Conservation (phyloP, 2,888 invertebrate genomes). For the Dryococelus australis region DNA sequence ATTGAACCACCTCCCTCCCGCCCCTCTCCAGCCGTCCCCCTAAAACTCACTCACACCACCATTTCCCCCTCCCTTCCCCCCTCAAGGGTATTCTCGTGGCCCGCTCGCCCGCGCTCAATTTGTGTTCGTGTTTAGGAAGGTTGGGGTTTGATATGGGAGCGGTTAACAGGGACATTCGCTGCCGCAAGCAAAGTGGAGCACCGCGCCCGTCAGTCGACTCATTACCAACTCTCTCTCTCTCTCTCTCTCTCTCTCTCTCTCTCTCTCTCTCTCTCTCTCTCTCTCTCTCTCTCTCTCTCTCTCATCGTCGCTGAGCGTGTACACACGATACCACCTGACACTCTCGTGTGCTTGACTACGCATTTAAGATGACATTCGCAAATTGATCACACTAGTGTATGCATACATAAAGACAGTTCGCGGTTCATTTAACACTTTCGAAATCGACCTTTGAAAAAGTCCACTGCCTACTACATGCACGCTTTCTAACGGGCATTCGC, state of each 20-base stretch:
- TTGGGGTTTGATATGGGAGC: slow-evolving; percentile 39
- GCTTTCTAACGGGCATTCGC: no score
- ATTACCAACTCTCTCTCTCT: neutral
- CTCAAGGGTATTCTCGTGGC: neutral
- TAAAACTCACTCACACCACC: neutral
- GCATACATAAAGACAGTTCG: no score
- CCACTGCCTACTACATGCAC: no score
- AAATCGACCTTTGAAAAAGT: no score
- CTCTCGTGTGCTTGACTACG: no score
- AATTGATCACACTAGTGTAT: no score
- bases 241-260: slow-evolving; percentile 3
- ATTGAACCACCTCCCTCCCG: slow-evolving; percentile 31
- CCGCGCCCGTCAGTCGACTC: neutral
- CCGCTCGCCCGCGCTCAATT: slow-evolving; percentile 37
- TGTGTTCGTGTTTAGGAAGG: slow-evolving; percentile 37
- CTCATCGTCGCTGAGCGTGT: no score
- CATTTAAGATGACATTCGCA: no score
- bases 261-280: neutral
- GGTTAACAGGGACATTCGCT: neutral
- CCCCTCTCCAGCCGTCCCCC: neutral
- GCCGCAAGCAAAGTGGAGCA: neutral
- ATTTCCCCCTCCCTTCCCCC: neutral
- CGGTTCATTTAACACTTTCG: no score
- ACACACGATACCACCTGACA: no score
- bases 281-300: neutral